Evolutionary conservation across 2,888 invertebrate genomes (phyloP).

Genomic region (Stenodema calcarata): DNA sequence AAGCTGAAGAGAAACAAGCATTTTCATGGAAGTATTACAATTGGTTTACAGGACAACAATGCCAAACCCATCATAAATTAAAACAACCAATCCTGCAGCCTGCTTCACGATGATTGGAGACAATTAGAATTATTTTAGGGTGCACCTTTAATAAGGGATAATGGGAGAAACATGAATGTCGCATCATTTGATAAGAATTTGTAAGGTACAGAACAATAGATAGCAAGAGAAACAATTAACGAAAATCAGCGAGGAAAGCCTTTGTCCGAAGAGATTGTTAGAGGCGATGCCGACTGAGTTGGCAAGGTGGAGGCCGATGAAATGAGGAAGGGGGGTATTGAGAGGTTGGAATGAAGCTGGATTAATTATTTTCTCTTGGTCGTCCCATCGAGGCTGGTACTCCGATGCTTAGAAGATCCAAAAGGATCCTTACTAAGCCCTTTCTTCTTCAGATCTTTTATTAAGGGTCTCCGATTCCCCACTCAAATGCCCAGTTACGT

Average conservation of each 20-base stretch:
- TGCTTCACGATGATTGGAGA: no score
- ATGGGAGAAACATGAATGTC: background rate
- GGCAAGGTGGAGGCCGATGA: background rate
- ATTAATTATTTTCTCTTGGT: background rate
- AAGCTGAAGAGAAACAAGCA: no score
- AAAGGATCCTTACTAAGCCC: background rate
- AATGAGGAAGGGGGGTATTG: no score
- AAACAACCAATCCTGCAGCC: no score
- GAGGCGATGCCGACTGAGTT: background rate
- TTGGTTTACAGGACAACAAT: no score
- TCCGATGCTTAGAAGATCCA: background rate
- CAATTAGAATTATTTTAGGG: background rate
- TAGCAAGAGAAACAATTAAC: background rate
- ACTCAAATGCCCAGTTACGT: background rate
- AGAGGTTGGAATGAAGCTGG: background rate
- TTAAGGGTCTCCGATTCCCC: no score
- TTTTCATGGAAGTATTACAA: no score
- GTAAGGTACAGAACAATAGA: background rate
- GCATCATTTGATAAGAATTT: background rate
- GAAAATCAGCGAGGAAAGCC: background rate
- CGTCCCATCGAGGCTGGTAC: background rate
- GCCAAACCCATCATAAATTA: no score
- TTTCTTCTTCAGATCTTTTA: background rate
- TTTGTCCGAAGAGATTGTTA: background rate
- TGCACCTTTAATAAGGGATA: background rate